Percentiles rank a stretch among this genome's conserved stretches.
Conservation (phyloP, 2,797 vertebrate genomes). For the Netta rufina region DNA sequence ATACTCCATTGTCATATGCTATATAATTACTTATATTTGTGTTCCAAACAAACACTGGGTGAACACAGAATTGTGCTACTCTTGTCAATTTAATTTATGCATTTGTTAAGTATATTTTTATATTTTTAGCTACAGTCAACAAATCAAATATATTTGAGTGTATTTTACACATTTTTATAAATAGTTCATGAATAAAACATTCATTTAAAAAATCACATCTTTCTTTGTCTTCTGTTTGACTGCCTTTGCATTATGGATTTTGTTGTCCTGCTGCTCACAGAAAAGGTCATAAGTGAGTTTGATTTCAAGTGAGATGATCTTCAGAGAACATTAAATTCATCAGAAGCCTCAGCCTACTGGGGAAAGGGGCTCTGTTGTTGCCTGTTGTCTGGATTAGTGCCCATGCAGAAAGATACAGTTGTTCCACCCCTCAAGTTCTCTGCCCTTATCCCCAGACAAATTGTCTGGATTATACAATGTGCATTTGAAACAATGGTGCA, state of each 20-base stretch:
- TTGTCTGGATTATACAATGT: background rate
- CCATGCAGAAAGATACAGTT: fast-evolving
- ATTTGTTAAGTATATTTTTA: slow-evolving; percentile 75
- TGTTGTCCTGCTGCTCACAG: slow-evolving; percentile 39
- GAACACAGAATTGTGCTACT: slow-evolving; percentile 43
- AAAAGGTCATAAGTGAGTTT: slow-evolving; percentile 57
- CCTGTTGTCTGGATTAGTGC: background rate
- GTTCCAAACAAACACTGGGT: slow-evolving; percentile 53
- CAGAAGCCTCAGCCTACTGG: background rate
- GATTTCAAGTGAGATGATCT: slow-evolving; percentile 47
- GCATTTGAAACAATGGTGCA: background rate
- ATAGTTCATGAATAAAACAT: slow-evolving; percentile 74
- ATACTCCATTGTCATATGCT: slow-evolving; percentile 29
- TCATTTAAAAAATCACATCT: slow-evolving; percentile 1
- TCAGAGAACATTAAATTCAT: slow-evolving; percentile 16
- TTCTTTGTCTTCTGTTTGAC: slow-evolving; percentile 42
- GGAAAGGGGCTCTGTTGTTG: background rate
- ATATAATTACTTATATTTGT: slow-evolving; percentile 12
- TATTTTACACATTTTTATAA: slow-evolving; percentile 57
- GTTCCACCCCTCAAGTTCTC: background rate
- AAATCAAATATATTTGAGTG: slow-evolving; percentile 58
- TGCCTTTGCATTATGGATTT: slow-evolving; percentile 41
- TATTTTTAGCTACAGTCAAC: slow-evolving; percentile 61
- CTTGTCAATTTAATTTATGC: slow-evolving; percentile 73
- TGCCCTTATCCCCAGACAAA: background rate